These are phyloP conservation scores for Oncopodura yosiiana DNA, from an alignment of 1,140 invertebrate species.

Conservation along the genomic window DNA sequence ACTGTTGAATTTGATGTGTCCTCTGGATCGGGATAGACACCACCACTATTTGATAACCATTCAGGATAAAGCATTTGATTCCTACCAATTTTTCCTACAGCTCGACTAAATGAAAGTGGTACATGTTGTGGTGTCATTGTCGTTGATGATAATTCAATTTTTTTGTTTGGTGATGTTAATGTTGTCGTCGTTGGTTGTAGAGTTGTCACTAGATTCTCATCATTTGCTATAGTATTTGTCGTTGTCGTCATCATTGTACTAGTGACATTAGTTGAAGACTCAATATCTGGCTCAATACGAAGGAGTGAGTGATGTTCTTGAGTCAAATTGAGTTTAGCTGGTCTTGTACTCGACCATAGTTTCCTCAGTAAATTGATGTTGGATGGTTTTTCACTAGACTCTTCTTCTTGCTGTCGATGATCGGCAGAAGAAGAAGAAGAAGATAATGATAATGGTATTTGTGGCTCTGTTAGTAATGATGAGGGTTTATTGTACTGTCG, in stretches of 20 bases:
- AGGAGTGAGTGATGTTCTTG: slow-evolving; percentile 24
- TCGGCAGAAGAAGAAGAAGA: background rate
- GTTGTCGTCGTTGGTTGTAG: background rate
- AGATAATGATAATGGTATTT: too few relatives aligned
- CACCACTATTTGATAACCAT: slow-evolving; percentile 25
- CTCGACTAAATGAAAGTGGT: too few relatives aligned
- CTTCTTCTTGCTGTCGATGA: background rate
- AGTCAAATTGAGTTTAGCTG: slow-evolving; percentile 26
- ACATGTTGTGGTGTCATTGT: too few relatives aligned
- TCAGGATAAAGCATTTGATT: slow-evolving; percentile 22
- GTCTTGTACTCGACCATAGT: slow-evolving; percentile 22
- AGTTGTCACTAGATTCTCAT: slow-evolving; percentile 7
- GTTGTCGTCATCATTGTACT: background rate
- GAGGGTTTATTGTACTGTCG: too few relatives aligned
- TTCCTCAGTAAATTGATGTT: slow-evolving; percentile 27
- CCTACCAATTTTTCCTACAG: too few relatives aligned
- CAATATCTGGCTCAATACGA: slow-evolving; percentile 21
- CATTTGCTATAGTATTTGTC: background rate
- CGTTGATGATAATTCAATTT: background rate
- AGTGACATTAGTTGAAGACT: too few relatives aligned
- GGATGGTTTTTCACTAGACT: background rate
- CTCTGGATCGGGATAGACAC: slow-evolving; percentile 21
- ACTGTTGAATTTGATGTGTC: background rate
- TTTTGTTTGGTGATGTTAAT: background rate
- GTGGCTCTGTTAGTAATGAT: too few relatives aligned